Conservation (phyloP, 2,888 invertebrate species). For the Pharmacophagus antenor region DNA sequence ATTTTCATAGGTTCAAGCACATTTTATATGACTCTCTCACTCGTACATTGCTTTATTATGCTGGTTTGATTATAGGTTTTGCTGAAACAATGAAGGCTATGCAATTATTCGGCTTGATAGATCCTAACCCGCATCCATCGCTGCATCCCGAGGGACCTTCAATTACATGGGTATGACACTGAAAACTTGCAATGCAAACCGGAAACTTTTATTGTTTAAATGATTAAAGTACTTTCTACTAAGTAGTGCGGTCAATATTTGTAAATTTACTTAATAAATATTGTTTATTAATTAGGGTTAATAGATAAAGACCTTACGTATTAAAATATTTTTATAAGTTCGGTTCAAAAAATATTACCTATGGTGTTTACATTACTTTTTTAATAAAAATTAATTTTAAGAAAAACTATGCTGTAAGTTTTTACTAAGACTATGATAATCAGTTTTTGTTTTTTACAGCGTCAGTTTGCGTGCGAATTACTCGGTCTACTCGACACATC, state of each 20-base stretch:
- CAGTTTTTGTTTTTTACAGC: conserved; percentile 53
- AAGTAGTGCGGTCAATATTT: no score
- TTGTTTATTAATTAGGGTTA: neutral
- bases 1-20: no score
- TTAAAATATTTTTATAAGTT: neutral
- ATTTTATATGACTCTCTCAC: no score
- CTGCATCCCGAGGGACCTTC: conserved; percentile 98
- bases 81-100: conserved; percentile 93
- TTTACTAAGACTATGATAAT: neutral
- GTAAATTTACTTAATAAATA: no score
- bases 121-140: conserved; percentile 90
- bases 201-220: no score
- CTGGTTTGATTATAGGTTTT: conserved; percentile 83
- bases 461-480: conserved; percentile 91
- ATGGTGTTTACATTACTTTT: neutral
- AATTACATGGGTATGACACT: conserved; percentile 92
- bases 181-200: neutral
- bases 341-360: neutral
- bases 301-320: neutral
- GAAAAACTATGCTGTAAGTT: neutral
- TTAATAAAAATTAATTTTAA: neutral
- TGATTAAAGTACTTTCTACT: no score
- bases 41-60: no score
- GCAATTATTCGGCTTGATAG: conserved; percentile 92
- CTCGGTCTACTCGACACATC: conserved; percentile 91